Conservation (phyloP, 2,113 vertebrate genomes). For the Vicugna pacos region DNA sequence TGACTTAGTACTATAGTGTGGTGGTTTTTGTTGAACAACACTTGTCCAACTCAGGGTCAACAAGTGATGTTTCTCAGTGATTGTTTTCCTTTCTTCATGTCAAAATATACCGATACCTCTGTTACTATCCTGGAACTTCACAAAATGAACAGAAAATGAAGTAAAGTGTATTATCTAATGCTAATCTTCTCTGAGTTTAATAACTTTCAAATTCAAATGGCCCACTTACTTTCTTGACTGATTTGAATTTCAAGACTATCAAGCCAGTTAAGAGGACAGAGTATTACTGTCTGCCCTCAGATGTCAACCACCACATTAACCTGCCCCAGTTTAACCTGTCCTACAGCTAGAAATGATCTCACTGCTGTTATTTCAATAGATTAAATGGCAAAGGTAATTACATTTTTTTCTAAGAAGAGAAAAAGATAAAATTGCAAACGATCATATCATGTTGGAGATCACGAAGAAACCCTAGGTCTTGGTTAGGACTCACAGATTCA, state of each 20-base stretch:
- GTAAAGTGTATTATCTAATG: background rate
- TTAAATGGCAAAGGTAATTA: background rate
- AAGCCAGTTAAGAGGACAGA: background rate
- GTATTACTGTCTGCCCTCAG: background rate
- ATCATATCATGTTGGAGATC: slow-evolving; percentile 1
- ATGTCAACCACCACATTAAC: background rate
- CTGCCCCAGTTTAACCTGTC: background rate
- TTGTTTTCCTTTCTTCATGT: background rate
- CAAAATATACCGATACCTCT: background rate
- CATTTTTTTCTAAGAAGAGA: background rate
- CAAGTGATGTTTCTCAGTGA: background rate
- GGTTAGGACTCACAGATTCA: background rate
- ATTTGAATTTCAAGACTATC: slow-evolving; percentile 2
- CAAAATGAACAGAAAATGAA: slow-evolving; percentile 3
- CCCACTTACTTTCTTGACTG: background rate
- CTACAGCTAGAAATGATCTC: background rate
- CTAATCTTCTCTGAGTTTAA: background rate
- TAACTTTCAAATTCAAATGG: background rate
- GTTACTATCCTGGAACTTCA: background rate
- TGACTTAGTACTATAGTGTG: background rate
- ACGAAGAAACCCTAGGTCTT: background rate
- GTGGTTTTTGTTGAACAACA: background rate
- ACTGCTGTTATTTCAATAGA: background rate
- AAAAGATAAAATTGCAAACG: background rate
- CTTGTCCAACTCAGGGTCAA: background rate